phyloP scores from a whole-genome alignment of 2,113 vertebrate genomes.

The Coptodon rendalli region DNA sequence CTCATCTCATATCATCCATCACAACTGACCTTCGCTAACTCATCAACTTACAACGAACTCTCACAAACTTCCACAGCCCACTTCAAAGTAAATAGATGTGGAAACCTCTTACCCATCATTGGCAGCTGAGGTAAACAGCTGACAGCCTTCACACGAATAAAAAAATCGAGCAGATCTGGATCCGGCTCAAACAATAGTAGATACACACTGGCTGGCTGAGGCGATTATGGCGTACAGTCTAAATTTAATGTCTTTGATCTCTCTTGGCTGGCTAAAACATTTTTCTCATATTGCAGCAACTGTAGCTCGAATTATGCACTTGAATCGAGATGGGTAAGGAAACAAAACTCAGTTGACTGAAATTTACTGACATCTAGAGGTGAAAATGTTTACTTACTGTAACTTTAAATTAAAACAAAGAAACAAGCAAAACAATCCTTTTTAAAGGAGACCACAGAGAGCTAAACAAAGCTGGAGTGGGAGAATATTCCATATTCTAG shows the following conservation, averaged over 20 bases:
- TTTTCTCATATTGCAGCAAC: background rate
- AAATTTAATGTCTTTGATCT: background rate
- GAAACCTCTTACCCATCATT: background rate
- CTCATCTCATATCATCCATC: background rate
- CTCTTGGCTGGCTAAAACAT: background rate
- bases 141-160: background rate
- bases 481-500: background rate
- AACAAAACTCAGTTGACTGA: background rate
- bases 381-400: background rate
- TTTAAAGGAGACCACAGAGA: background rate
- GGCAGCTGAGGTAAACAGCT: background rate
- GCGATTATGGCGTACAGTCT: background rate
- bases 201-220: background rate
- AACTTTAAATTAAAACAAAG: background rate
- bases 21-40: background rate
- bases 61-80: background rate
- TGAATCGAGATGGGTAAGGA: background rate
- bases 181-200: background rate
- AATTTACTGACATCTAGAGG: background rate
- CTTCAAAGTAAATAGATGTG: background rate
- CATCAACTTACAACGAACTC: background rate
- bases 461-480: background rate
- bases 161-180: background rate
- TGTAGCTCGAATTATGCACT: background rate
- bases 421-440: background rate